A percentile compares a stretch with the other conserved stretches of the same genome.
phyloP scores from a whole-genome alignment of 2,797 vertebrate species.

The Eulemur mongoz region DNA sequence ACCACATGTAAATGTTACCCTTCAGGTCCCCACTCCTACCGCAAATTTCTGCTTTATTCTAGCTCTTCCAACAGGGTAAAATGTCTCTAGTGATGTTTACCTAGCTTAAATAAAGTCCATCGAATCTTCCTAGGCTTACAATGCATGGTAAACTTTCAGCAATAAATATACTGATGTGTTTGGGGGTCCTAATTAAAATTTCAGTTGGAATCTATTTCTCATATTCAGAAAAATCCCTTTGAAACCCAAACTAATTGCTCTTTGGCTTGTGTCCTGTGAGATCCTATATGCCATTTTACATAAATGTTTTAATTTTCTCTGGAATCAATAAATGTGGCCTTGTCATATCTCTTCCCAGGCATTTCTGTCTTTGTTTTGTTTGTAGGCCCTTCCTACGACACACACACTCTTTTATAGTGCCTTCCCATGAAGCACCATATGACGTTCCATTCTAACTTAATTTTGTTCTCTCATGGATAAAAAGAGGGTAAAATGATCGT shows the following conservation, averaged over 20 bases:
- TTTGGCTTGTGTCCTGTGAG: not conserved
- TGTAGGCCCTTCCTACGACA: not conserved
- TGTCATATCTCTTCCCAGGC: not conserved
- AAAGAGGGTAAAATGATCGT: not conserved
- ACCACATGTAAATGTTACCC: not conserved
- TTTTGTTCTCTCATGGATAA: not conserved
- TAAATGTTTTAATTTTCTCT: conserved; percentile 41
- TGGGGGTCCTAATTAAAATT: conserved; percentile 45
- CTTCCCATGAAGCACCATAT: not conserved
- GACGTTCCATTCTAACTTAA: not conserved
- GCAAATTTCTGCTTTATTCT: conserved; percentile 1
- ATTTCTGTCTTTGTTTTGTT: not conserved
- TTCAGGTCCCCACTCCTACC: not conserved
- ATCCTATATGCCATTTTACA: conserved; percentile 18
- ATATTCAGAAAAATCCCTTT: conserved; percentile 22
- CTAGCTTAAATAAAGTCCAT: conserved; percentile 30
- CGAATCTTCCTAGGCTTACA: not conserved
- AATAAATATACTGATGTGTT: not conserved
- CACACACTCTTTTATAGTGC: not conserved
- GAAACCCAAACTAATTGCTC: conserved; percentile 36
- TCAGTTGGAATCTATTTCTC: conserved; percentile 18
- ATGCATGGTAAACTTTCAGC: conserved; percentile 3
- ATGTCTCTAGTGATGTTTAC: not conserved
- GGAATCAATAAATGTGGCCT: conserved; percentile 10
- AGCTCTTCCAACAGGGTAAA: not conserved